Percentiles rank a stretch among this genome's conserved stretches.
phyloP scores from a whole-genome alignment of 2,797 vertebrate genomes.

The Diplodus puntazzo region DNA sequence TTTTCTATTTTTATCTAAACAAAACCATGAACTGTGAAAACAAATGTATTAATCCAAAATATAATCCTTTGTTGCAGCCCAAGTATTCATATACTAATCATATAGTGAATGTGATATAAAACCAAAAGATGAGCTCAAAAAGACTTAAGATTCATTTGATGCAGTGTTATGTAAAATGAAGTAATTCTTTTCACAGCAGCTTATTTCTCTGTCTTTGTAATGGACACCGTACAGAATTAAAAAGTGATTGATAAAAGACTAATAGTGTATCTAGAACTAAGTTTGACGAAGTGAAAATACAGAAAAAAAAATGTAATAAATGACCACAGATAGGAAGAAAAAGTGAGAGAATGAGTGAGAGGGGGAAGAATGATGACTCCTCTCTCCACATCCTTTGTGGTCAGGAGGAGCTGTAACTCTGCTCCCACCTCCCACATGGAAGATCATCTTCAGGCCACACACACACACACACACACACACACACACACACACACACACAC shows the following conservation, averaged over 20 bases:
- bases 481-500: neutral
- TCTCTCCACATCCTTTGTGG: slow-evolving; percentile 76
- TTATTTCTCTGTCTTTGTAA: neutral
- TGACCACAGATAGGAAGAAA: slow-evolving; percentile 6
- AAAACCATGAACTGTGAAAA: neutral
- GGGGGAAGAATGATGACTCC: slow-evolving; percentile 51
- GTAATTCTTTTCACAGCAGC: neutral
- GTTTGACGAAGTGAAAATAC: neutral
- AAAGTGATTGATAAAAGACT: neutral
- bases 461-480: slow-evolving; percentile 29
- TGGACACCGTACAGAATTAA: neutral
- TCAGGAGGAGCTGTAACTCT: slow-evolving; percentile 58
- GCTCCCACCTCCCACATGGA: slow-evolving; percentile 66
- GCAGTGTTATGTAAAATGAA: too few species aligned
- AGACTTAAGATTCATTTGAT: neutral
- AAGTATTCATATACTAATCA: neutral
- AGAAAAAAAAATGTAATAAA: neutral
- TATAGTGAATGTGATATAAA: neutral
- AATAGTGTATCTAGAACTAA: neutral
- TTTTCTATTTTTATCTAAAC: neutral
- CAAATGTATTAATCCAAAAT: neutral
- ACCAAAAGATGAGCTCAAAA: neutral
- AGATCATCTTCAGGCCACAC: slow-evolving; percentile 65
- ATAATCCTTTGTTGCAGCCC: neutral
- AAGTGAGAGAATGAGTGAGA: slow-evolving; percentile 20